Evolutionary conservation across 30 jellyfish, hydroid and myxozoan genomes (phyloP).

Genomic region (Mastigias papua): DNA sequence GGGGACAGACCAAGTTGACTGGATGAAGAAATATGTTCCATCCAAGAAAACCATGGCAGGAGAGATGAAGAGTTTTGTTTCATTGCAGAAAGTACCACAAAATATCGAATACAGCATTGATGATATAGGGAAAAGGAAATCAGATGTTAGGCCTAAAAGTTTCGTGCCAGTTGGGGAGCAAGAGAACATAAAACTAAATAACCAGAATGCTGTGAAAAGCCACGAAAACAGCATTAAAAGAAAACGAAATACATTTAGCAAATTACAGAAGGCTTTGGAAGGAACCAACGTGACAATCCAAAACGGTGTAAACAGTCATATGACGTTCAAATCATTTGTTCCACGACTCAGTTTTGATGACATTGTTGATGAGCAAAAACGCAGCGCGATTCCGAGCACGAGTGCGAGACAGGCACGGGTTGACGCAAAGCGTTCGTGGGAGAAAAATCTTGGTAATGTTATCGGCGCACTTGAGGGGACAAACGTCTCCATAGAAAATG

Average conservation of each 20-base stretch:
- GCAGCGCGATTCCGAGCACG: constrained; percentile 42
- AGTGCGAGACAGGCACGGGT: neutral
- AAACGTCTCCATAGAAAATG: constrained; percentile 57
- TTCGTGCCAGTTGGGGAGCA: neutral
- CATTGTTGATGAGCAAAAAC: constrained; percentile 67
- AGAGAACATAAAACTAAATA: neutral
- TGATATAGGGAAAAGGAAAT: constrained; percentile 52
- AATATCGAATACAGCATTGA: neutral
- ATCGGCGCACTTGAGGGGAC: constrained; percentile 62
- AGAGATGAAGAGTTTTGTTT: neutral
- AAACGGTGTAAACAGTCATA: constrained; percentile 67
- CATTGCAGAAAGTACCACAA: neutral
- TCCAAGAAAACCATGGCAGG: neutral
- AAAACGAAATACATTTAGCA: constrained; percentile 13
- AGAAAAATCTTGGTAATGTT: constrained; percentile 38
- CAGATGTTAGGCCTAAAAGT: constrained; percentile 2
- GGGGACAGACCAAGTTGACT: constrained; percentile 35
- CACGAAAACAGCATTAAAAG: neutral
- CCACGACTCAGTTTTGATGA: constrained; percentile 39
- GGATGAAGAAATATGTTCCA: constrained; percentile 31
- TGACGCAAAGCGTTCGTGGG: constrained; percentile 59
- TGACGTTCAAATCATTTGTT: constrained; percentile 63
- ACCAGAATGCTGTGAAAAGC: neutral
- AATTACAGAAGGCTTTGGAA: constrained; percentile 42
- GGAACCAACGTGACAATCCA: constrained; percentile 72